Base-by-base conservation (phyloP, 1,140 invertebrate genomes). In the Drosophila orena region DNA sequence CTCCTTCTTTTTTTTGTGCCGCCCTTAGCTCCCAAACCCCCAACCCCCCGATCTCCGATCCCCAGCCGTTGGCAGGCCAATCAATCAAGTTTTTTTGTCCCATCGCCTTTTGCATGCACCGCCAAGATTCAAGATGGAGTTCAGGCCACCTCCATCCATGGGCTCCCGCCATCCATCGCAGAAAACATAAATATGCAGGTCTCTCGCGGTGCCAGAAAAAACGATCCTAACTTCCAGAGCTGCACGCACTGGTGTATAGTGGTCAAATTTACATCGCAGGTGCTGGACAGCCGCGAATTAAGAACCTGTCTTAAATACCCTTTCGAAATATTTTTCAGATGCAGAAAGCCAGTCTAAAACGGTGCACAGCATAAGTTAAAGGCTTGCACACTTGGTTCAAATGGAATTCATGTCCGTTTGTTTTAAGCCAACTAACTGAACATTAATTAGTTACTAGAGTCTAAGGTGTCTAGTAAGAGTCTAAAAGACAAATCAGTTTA, bases 71-170 rank as follows among this genome's bases (percentile, higher is more conserved):
- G 50, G 66, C 64, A 70, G 66, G 66, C 66, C 68, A 71, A 71
- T 71, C 68, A 71, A 71, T 71, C 68, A 71, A 71, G 68, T 71
- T 71, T 71, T 70, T 71, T 71, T 68, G 40, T 42, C 24, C 15
- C 24, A 42, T 47, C 65, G 68, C 65, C 66, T 35, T 70, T 71
- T 71, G 68, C 68, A 71, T 71, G 68, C 68, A 69, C 53, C 66
- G 62, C 20, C 20, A 14, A 54, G 34, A 55, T 34, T 24, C 50
- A 71, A 71, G 68, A 71, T 71, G 65, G 34, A 40, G 49, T 34
- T 66, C 10, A 37, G 58, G 46, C 5, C 44, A 30, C 20, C 43
- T 42, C 50, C 49, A 24, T 20, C 62, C 57, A 40, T 11, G 30
- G n/a, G 35, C 30, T 17, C 10, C 59, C 42, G 15, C 58, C 64